Evolutionary conservation across 1,140 invertebrate genomes (phyloP), one percentile per base, ranked within the genome.

Genomic region (Ostrea edulis): DNA sequence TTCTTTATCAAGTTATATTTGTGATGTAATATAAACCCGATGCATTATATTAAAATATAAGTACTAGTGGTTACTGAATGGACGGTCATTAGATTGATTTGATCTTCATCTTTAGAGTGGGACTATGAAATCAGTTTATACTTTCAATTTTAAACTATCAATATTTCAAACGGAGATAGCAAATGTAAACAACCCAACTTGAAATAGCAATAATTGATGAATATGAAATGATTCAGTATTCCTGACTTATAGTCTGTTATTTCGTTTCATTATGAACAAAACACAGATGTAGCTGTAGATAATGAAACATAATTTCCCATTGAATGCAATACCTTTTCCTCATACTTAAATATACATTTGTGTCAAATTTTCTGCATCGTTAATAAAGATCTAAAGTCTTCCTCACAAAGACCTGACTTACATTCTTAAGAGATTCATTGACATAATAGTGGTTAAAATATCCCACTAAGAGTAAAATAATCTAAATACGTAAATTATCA

Each of bases 391-490:
- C 29, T 77, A 12, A 25, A 11, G 9, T 29, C 8, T 77, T 17
- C 68, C 68, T 29, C 29, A 29, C 7, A 11, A 14, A 29, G 68
- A 29, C 29, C 35, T 29, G 11, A 77, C 22, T 77, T 35, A 77
- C 68, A 25, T 77, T 77, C 14, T 29, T 77, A 29, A 77, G 14
- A 77, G 68, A 25, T 77, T 14, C 9, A 77, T 77, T 77, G 29
- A 77, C 68, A 77, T 77, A 14, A 29, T 35, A 25, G 22, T 77
- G 68, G 68, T 77, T 77, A 71, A 71, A 71, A 4, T 25, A 77
- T 44, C 35, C 35, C 35, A 44, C 35, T 44, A 2, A 44, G 35
- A 44, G 35, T 44, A 44, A 44, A 44, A 44, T 44, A 44, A 44
- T 44, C 35, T 44, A 44, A 44, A 44, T 44, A 2, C 35, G 35